Base-by-base conservation (phyloP, 2,888 invertebrate genomes). In the Microplitis manilae region DNA sequence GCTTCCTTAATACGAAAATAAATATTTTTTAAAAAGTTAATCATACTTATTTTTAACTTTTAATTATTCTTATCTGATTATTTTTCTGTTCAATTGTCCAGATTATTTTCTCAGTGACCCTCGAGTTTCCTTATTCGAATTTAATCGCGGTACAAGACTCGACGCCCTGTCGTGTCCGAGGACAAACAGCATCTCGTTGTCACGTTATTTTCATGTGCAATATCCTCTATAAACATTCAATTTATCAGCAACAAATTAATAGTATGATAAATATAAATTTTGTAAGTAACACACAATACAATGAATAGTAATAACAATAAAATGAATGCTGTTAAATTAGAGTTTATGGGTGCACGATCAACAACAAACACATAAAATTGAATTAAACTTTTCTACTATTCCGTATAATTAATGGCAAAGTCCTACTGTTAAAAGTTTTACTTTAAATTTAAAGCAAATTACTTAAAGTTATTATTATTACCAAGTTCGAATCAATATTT, bases 41-140 rank as follows among this genome's bases (percentile, higher is more conserved):
- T 50, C 8, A 50, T 8, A 50, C 8, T 50, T 13, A 50, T 30
- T 50, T 50, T 50, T 50, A 50, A 50, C 9, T 50, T 50, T 13
- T 13, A 13, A 50, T 50, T 13, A 8, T 50, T 50, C 2, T 50
- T 50, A 50, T 50, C 59, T 2, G n/a, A 38, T 38, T 30, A 6
- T 30, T 15, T 71, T 15, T 17, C 38, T 71, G 41, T 50, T 60
- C 20, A 50, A 69, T 67, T 75, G 75, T 74, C 50, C 78, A 20
- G 67, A 59, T 69, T 73, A 71, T 78, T 79, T 38, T 20, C 61
- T 71, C 30, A 17, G 72, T 78, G 83, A 79, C 82, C 83, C 84
- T 83, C 85, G 50, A 83, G 69, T 62, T 75, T 69, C 84, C 86
- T 82, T 84, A 84, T 85, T 83, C 80, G 83, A 80, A 82, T 79